Evolutionary conservation across 2,113 vertebrate species (phyloP), one percentile per base, ranked within the genome.

Genomic region (Pygoscelis adeliae): DNA sequence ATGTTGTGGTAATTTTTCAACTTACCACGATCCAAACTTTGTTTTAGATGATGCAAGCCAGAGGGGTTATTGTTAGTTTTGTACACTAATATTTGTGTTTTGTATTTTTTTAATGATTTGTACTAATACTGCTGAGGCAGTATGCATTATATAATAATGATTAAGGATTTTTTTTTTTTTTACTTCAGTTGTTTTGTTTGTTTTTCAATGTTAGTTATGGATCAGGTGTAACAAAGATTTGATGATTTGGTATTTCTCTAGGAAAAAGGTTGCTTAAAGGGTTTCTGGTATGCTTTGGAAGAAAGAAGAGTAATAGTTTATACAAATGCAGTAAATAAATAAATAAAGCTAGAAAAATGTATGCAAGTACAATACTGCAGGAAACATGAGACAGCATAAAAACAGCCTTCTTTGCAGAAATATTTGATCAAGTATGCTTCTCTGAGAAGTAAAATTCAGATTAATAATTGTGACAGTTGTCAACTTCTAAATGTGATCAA

Each of bases 301-400:
- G 90, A 30, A 87, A 21, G 40, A 9, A 36, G 42, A 40, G 22
- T 25, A 69, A 32, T 15, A 40, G 63, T 84, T 97, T 67, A 38
- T 86, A 59, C n/a, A 36, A 90, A 91, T 85, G 53, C 77, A 47
- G 22, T 63, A 96, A 97, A 97, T 93, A 96, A 96, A 96, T 96
- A 94, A 96, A 96, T 96, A 97, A 95, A 21, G 25, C 6, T 15
- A 10, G 56, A 74, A 63, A 83, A 90, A 92, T 78, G 76, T 82
- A 89, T 95, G 92, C 72, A 30, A 92, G 88, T 86, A 81, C 94
- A 95, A 90, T 94, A 40, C 97, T 97, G 96, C 95, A 96, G 95
- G 95, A 96, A 96, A 95, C 95, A 95, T 97, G 97, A 97, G 94
- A 96, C 94, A 96, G 96, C 96, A 97, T 66, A 97, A 97, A 95